Conservation (phyloP, 2,797 vertebrate genomes). For the Microhierax caerulescens region DNA sequence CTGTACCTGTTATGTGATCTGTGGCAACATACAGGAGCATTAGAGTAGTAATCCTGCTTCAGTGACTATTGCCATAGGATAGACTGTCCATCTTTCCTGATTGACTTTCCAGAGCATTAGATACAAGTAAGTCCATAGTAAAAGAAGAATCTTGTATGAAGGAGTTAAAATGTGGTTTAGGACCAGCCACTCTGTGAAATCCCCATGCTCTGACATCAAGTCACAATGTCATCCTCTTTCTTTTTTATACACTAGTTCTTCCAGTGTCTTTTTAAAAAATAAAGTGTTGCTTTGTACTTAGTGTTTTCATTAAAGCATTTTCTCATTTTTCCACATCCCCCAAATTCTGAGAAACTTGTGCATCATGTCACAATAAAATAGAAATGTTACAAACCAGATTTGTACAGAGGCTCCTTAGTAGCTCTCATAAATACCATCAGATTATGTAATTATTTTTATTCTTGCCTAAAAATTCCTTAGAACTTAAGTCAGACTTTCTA, state of each 20-base stretch:
- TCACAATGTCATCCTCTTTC: not conserved
- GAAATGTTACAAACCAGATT: slow-evolving; percentile 79
- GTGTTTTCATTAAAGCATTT: slow-evolving; percentile 85
- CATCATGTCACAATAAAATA: slow-evolving; percentile 78
- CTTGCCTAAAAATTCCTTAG: not conserved
- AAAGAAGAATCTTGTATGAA: not conserved
- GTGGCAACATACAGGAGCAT: not conserved
- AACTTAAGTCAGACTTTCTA: not conserved
- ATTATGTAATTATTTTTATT: slow-evolving; percentile 66
- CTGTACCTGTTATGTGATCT: not conserved
- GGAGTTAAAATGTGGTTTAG: not conserved
- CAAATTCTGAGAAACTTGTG: slow-evolving; percentile 80
- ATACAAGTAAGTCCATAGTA: not conserved
- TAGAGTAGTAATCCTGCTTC: not conserved
- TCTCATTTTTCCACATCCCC: slow-evolving; percentile 71
- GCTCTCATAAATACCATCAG: slow-evolving; percentile 65
- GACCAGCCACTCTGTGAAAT: not conserved
- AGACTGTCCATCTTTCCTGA: not conserved
- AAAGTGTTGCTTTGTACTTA: slow-evolving; percentile 85
- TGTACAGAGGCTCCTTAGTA: slow-evolving; percentile 35
- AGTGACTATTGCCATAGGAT: not conserved
- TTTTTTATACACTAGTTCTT: not conserved
- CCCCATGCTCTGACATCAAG: not conserved
- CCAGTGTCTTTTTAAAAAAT: not conserved
- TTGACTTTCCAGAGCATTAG: not conserved